Evolutionary conservation across 1,140 invertebrate genomes (phyloP).

Genomic region (Tetranychus cinnabarinus): DNA sequence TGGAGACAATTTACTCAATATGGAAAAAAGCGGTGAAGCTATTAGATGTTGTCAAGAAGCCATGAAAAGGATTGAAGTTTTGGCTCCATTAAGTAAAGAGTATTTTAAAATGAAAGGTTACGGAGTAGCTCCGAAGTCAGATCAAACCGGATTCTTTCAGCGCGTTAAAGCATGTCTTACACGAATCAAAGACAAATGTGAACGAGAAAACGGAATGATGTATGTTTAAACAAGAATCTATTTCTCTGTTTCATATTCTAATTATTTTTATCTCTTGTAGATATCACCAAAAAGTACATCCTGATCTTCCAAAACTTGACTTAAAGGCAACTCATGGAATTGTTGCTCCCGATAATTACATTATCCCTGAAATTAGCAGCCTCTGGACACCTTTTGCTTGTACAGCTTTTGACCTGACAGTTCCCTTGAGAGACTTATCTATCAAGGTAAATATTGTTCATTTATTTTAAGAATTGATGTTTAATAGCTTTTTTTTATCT

Average conservation of each 20-base stretch:
- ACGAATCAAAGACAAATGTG: slow-evolving; percentile 40
- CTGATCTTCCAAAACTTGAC: slow-evolving; percentile 33
- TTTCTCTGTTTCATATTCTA: neutral
- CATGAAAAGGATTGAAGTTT: slow-evolving; percentile 24
- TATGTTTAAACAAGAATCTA: slow-evolving; percentile 19
- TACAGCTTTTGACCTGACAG: slow-evolving; percentile 23
- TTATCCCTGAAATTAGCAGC: slow-evolving; percentile 26
- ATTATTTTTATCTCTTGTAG: slow-evolving; percentile 19
- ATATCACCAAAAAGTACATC: slow-evolving; percentile 40
- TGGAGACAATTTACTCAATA: slow-evolving; percentile 34
- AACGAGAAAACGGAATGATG: slow-evolving; percentile 47
- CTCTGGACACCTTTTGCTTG: slow-evolving; percentile 34
- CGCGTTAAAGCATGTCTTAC: slow-evolving; percentile 32
- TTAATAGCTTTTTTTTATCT: neutral
- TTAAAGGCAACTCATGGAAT: slow-evolving; percentile 41
- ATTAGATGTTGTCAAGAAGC: slow-evolving; percentile 37
- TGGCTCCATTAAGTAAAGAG: slow-evolving; percentile 30
- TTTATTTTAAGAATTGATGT: neutral
- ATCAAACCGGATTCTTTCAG: slow-evolving; percentile 39
- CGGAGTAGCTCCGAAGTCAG: slow-evolving; percentile 32
- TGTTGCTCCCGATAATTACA: slow-evolving; percentile 36
- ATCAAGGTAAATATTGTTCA: neutral
- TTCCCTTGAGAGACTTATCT: neutral
- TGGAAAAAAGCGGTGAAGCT: slow-evolving; percentile 46
- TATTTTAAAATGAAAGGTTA: slow-evolving; percentile 35